These are phyloP conservation scores for Cheilosia soror DNA, from an alignment of 2,888 invertebrate genomes.

Conservation along the genomic window DNA sequence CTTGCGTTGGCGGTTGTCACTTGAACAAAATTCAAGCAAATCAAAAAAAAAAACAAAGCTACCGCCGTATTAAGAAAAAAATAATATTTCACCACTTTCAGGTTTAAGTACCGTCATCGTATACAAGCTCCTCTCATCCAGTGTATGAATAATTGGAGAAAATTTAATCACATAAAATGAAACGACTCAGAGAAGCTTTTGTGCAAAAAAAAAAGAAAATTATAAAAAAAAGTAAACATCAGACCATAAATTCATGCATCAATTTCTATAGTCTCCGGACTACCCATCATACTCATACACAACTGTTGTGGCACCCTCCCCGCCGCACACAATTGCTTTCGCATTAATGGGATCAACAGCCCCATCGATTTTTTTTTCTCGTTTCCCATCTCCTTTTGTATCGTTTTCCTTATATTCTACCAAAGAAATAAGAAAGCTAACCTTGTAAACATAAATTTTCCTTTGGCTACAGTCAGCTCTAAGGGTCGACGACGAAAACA, in stretches of 20 bases:
- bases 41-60: slow-evolving; percentile 2
- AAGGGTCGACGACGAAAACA: slow-evolving; percentile 15
- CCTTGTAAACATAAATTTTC: slow-evolving; percentile 63
- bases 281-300: neutral
- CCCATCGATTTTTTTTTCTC: slow-evolving; percentile 48
- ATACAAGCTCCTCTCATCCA: slow-evolving; percentile 3
- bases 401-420: slow-evolving; percentile 21
- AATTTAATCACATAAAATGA: slow-evolving; percentile 59
- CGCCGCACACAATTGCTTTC: slow-evolving; percentile 59
- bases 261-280: slow-evolving; percentile 26
- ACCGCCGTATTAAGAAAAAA: neutral
- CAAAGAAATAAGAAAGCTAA: slow-evolving; percentile 42
- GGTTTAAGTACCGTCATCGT: slow-evolving; percentile 19
- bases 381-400: neutral
- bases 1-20: neutral
- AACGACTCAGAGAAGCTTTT: slow-evolving; percentile 22
- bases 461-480: slow-evolving; percentile 16
- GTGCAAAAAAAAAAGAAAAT: neutral
- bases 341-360: slow-evolving; percentile 64
- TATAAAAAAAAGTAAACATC: slow-evolving; percentile 31
- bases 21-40: slow-evolving; percentile 7
- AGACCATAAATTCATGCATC: slow-evolving; percentile 48
- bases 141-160: slow-evolving; percentile 46
- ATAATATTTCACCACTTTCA: slow-evolving; percentile 5
- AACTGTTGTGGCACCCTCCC: neutral